These are phyloP conservation scores for Silurus aristotelis DNA, from an alignment of 2,797 vertebrate genomes.

Conservation along the genomic window DNA sequence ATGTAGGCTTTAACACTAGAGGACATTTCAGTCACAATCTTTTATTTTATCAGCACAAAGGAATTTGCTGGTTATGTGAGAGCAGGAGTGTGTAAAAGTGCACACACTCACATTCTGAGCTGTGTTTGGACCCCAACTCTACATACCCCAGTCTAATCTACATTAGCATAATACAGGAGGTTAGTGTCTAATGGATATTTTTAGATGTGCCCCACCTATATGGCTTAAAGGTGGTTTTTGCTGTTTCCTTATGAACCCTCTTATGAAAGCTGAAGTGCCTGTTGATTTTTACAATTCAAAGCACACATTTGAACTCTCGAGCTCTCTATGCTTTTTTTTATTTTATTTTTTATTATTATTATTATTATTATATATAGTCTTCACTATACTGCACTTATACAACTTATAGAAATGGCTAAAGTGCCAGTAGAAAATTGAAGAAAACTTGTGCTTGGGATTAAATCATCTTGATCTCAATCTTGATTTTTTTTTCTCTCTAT, in stretches of 20 bases:
- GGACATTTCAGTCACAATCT: conserved; percentile 35
- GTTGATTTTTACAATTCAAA: background rate
- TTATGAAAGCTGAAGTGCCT: background rate
- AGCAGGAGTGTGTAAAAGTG: conserved; percentile 41
- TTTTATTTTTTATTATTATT: no score
- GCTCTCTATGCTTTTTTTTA: background rate
- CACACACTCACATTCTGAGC: conserved; percentile 36
- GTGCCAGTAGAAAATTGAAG: background rate
- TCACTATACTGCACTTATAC: conserved; percentile 8
- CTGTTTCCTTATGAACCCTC: background rate
- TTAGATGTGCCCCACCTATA: background rate
- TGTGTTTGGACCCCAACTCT: background rate
- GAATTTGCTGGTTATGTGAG: conserved; percentile 31
- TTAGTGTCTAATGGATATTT: background rate
- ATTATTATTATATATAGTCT: background rate
- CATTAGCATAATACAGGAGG: background rate
- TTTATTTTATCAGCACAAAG: conserved; percentile 43
- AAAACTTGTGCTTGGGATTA: background rate
- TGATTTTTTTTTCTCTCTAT: background rate
- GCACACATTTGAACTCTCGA: background rate
- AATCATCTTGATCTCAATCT: background rate
- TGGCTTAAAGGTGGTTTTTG: background rate
- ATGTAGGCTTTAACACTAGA: conserved; percentile 23
- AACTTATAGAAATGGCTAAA: background rate
- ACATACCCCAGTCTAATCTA: conserved; percentile 8